Evolutionary conservation across 2,113 vertebrate species (phyloP).

Genomic region (Limanda limanda): DNA sequence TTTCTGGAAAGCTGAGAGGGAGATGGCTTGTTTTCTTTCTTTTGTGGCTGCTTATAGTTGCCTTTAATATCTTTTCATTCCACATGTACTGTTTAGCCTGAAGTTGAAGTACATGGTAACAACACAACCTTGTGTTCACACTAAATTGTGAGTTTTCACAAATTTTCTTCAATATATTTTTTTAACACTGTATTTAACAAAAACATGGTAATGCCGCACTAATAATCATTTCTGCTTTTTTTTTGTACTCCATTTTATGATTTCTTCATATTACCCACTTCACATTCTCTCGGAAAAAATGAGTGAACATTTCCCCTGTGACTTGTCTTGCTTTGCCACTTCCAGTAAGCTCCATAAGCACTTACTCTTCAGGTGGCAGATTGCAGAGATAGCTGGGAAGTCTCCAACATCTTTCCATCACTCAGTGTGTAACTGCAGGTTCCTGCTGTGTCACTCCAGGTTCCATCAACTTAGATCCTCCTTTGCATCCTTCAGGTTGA

Average conservation of each 20-base stretch:
- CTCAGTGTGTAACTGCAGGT: conserved; percentile 37
- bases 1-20: background rate
- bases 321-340: conserved; percentile 23
- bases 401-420: conserved; percentile 58
- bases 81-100: background rate
- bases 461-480: conserved; percentile 40
- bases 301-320: background rate
- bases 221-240: background rate
- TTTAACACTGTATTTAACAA: background rate
- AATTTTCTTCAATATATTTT: background rate
- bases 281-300: background rate
- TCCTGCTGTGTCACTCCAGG: conserved; percentile 52
- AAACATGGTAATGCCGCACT: background rate
- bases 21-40: conserved; percentile 6
- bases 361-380: conserved; percentile 44
- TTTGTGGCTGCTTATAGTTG: background rate
- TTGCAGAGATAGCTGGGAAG: conserved; percentile 44
- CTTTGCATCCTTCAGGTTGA: conserved; percentile 39
- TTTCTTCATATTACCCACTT: background rate
- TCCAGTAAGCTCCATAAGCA: conserved; percentile 13
- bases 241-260: background rate
- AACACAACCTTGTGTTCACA: background rate
- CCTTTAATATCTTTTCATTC: background rate
- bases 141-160: background rate
- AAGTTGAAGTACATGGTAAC: background rate